A percentile compares a stretch with the other conserved stretches of the same genome.
Evolutionary conservation across 2,888 invertebrate genomes (phyloP).

Genomic region (Apamea epomidion): DNA sequence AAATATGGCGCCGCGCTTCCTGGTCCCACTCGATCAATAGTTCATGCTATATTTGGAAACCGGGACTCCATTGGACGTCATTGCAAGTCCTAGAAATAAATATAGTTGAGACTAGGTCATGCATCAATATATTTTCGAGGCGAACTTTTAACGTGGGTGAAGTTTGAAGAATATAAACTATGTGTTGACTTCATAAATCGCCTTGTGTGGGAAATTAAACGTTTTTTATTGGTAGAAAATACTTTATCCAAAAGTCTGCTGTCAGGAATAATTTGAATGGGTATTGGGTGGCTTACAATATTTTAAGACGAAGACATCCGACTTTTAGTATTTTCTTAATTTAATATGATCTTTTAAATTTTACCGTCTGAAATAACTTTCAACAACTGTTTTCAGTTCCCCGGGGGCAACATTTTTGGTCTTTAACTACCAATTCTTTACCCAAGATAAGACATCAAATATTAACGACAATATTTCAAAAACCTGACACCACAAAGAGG

Average conservation of each 20-base stretch:
- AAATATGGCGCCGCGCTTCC: constrained; percentile 32
- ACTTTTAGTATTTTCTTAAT: not conserved
- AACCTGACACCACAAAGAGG: constrained; percentile 12
- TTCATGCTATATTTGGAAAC: constrained; percentile 53
- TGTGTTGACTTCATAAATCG: no score
- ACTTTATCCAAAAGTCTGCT: not conserved
- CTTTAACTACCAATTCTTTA: constrained; percentile 8
- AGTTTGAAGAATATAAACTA: not conserved
- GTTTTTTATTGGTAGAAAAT: not conserved
- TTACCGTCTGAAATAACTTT: not conserved
- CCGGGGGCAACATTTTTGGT: not conserved
- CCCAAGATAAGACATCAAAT: constrained; percentile 46
- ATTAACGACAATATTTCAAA: constrained; percentile 60
- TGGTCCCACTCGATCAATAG: constrained; percentile 57
- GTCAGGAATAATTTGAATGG: not conserved
- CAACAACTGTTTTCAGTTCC: constrained; percentile 16
- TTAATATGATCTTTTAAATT: constrained; percentile 9
- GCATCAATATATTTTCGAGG: not conserved
- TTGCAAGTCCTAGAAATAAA: constrained; percentile 36
- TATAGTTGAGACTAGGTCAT: constrained; percentile 17
- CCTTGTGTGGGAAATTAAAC: not conserved
- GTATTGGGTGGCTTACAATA: not conserved
- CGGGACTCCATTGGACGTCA: constrained; percentile 26
- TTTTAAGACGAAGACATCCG: not conserved
- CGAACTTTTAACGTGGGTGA: not conserved